Evolutionary conservation across 2,888 invertebrate genomes (phyloP).

Genomic region (Sinodicranocentrus sp.): DNA sequence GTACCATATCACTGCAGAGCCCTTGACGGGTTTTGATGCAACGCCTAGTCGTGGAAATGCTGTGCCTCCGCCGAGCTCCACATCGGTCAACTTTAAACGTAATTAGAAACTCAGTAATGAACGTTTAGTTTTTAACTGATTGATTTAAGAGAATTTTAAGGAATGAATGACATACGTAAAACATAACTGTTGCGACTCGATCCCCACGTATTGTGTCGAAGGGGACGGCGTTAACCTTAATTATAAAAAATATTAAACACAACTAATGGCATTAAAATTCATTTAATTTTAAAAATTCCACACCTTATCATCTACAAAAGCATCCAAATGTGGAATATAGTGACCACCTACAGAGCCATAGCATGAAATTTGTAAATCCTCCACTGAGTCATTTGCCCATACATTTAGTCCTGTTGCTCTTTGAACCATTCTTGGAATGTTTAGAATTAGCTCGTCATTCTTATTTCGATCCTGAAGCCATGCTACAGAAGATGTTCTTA

Average conservation of each 20-base stretch:
- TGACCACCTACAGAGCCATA: constrained; percentile 80
- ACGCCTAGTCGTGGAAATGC: constrained; percentile 77
- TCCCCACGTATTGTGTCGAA: constrained; percentile 55
- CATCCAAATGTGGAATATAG: constrained; percentile 79
- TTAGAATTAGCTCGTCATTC: constrained; percentile 71
- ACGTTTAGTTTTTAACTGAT: not conserved
- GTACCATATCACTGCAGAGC: constrained; percentile 79
- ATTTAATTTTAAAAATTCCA: not conserved
- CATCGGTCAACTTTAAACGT: constrained; percentile 67
- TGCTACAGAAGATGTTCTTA: constrained; percentile 78
- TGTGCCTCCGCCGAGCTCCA: constrained; percentile 77
- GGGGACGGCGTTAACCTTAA: not conserved
- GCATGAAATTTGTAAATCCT: constrained; percentile 78
- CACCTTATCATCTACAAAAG: constrained; percentile 65
- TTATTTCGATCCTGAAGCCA: constrained; percentile 76
- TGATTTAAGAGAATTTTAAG: not conserved
- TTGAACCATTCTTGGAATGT: constrained; percentile 76
- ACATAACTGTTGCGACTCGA: constrained; percentile 74
- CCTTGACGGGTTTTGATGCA: constrained; percentile 77
- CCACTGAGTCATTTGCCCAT: constrained; percentile 70
- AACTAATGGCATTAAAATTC: too few relatives aligned
- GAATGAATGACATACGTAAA: constrained; percentile 67
- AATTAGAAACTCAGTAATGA: not conserved
- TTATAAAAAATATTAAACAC: not conserved
- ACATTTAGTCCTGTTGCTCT: constrained; percentile 77